phyloP scores from a whole-genome alignment of 2,888 invertebrate genomes.

The Sisyra nigra region DNA sequence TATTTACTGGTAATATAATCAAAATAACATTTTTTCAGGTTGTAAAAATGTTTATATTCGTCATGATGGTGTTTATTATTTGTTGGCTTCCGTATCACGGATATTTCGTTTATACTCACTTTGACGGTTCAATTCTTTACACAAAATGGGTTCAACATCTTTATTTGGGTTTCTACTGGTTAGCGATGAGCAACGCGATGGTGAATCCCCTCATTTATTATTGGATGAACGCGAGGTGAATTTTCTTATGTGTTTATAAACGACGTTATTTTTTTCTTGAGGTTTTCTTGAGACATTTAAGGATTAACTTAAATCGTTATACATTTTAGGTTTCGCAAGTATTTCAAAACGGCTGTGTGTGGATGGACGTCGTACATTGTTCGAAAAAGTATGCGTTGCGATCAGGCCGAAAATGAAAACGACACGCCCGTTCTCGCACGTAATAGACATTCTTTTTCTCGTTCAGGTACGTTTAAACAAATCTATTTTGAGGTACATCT shows the following conservation, averaged over 20 bases:
- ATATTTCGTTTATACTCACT: slow-evolving; percentile 71
- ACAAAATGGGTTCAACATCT: slow-evolving; percentile 66
- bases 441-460: slow-evolving; percentile 15
- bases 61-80: slow-evolving; percentile 70
- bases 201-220: slow-evolving; percentile 86
- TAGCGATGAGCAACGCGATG: slow-evolving; percentile 88
- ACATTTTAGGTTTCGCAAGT: slow-evolving; percentile 44
- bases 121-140: slow-evolving; percentile 45
- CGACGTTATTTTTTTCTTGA: not conserved
- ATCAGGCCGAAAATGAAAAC: slow-evolving; percentile 10
- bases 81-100: slow-evolving; percentile 83
- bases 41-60: slow-evolving; percentile 78
- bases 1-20: too few relatives aligned
- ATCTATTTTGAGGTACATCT: not conserved
- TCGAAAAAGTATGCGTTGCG: slow-evolving; percentile 5
- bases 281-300: too few relatives aligned
- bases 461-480: slow-evolving; percentile 14
- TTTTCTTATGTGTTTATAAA: slow-evolving; percentile 10
- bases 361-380: slow-evolving; percentile 30
- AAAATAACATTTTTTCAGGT: slow-evolving; percentile 46
- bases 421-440: slow-evolving; percentile 11
- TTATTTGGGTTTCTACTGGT: slow-evolving; percentile 74
- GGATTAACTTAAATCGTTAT: too few relatives aligned
- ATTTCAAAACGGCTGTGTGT: slow-evolving; percentile 52
- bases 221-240: slow-evolving; percentile 81